Conservation (phyloP, 2,113 vertebrate species). For the Siniperca knerii region DNA sequence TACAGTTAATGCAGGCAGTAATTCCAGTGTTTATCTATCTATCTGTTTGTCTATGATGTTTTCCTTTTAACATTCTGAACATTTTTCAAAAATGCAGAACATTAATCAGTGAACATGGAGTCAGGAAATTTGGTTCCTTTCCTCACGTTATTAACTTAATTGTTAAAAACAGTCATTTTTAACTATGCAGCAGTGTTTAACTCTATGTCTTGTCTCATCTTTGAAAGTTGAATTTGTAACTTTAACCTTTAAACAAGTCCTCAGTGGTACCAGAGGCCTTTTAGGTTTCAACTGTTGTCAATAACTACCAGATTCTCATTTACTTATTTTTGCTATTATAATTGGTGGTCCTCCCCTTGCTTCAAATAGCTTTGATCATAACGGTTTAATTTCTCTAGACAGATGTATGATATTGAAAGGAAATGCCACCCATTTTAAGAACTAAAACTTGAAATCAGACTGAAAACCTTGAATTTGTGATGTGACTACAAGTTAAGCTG, state of each 20-base stretch:
- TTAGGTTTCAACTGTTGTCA: background rate
- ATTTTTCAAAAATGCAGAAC: background rate
- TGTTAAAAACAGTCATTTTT: background rate
- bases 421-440: background rate
- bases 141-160: background rate
- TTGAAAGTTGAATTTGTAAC: background rate
- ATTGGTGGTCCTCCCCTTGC: background rate
- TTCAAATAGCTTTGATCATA: background rate
- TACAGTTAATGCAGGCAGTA: background rate
- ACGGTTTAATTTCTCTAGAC: constrained; percentile 4
- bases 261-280: background rate
- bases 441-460: background rate
- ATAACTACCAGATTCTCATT: background rate
- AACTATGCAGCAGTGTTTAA: background rate
- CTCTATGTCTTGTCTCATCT: background rate
- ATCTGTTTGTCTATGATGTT: too few relatives aligned
- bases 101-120: background rate
- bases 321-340: background rate
- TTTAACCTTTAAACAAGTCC: background rate
- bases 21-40: background rate
- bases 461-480: background rate
- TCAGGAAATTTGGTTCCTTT: background rate
- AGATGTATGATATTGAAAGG: background rate
- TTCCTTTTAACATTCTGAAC: background rate
- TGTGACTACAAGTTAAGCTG: background rate